Percentiles rank a stretch among this genome's conserved stretches.
Conservation (phyloP, 2,113 vertebrate species). For the Stigmatopora argus region DNA sequence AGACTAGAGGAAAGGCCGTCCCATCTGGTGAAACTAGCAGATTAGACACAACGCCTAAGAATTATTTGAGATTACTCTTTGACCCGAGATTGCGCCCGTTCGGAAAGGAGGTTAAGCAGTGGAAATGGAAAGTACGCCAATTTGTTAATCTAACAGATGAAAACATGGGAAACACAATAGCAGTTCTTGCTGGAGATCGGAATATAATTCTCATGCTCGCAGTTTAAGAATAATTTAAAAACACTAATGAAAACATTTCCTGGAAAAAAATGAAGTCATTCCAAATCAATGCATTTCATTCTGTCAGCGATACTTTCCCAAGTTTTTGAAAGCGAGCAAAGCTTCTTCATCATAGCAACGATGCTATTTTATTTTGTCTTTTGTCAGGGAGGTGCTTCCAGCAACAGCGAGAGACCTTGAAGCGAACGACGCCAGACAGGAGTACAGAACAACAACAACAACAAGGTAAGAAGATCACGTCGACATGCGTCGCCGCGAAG, state of each 20-base stretch:
- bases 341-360: conserved; percentile 9
- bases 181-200: too few species aligned
- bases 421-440: conserved; percentile 85
- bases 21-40: conserved; percentile 40
- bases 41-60: conserved; percentile 52
- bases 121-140: conserved; percentile 38
- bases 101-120: conserved; percentile 29
- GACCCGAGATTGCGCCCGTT: conserved; percentile 24
- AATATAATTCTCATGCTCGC: too few species aligned
- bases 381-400: conserved; percentile 89
- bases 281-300: too few species aligned
- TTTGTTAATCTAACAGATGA: background rate
- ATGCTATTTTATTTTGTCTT: background rate
- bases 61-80: conserved; percentile 43
- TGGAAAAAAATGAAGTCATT: background rate
- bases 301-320: too few species aligned
- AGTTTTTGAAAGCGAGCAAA: background rate
- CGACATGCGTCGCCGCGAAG: background rate
- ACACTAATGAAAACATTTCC: background rate
- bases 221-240: background rate
- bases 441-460: conserved; percentile 74
- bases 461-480: conserved; percentile 71
- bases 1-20: conserved; percentile 25
- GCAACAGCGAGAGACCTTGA: conserved; percentile 94
- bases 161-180: background rate